Evolutionary conservation across 2,797 vertebrate genomes (phyloP).

Genomic region (Arnoldichthys spilopterus): DNA sequence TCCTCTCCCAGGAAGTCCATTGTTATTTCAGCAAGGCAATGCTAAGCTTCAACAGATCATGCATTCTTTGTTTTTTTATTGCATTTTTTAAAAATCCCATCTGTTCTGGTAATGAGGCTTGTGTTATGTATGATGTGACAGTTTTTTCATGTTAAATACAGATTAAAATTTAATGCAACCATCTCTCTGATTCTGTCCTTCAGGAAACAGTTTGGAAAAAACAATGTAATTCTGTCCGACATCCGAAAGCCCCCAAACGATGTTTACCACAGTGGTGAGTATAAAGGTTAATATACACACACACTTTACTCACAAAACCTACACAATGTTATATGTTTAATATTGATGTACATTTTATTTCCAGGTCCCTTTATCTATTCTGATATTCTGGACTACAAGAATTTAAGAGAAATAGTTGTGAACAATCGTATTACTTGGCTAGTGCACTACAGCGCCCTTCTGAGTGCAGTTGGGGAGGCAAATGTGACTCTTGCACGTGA

Average conservation of each 20-base stretch:
- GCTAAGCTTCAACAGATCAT: no score
- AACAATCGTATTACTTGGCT: constrained; percentile 96
- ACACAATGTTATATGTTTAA: no score
- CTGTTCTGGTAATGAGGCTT: no score
- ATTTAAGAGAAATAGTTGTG: constrained; percentile 90
- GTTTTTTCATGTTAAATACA: not conserved
- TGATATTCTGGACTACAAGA: constrained; percentile 93
- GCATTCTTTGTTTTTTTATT: no score
- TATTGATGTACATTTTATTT: not conserved
- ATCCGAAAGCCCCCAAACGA: constrained; percentile 89
- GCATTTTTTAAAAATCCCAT: no score
- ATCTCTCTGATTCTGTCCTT: not conserved
- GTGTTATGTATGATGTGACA: no score
- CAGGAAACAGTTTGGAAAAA: constrained; percentile 91
- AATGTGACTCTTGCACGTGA: constrained; percentile 89
- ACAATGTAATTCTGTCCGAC: constrained; percentile 94
- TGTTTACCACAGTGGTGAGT: constrained; percentile 90
- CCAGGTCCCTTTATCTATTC: constrained; percentile 92
- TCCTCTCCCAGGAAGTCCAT: no score
- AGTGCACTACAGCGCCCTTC: constrained; percentile 92
- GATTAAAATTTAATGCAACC: not conserved
- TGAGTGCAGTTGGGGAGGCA: constrained; percentile 90
- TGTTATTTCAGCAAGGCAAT: no score
- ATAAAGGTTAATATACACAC: no score
- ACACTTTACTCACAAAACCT: no score